Conservation (phyloP, 2,797 vertebrate species). For the Syndactyla subalaris region DNA sequence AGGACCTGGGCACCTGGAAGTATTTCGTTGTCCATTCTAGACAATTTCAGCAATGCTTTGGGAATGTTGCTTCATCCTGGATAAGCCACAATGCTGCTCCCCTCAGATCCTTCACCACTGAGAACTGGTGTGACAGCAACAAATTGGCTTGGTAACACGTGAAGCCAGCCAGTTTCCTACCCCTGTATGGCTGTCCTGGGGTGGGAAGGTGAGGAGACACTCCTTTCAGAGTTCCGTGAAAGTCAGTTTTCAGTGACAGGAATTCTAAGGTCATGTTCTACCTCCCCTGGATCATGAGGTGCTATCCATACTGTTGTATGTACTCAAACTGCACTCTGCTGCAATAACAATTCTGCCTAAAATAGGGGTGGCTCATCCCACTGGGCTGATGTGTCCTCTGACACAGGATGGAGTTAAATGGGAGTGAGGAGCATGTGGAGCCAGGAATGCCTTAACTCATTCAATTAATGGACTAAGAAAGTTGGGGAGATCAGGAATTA, state of each 20-base stretch:
- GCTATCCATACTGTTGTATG: not conserved
- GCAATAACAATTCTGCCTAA: not conserved
- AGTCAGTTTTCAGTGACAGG: not conserved
- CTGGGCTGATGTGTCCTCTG: not conserved
- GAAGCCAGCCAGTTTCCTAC: not conserved
- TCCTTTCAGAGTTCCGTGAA: not conserved
- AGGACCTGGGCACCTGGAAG: not conserved
- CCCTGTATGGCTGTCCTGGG: accelerated
- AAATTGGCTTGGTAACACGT: not conserved
- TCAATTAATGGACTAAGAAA: not conserved
- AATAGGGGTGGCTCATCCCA: not conserved
- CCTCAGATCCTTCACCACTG: not conserved
- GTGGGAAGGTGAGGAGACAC: not conserved
- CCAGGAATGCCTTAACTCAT: not conserved
- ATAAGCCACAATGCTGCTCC: accelerated
- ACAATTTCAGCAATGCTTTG: not conserved
- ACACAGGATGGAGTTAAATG: not conserved
- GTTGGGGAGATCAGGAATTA: not conserved
- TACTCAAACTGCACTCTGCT: not conserved
- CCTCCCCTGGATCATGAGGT: not conserved
- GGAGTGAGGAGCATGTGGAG: not conserved
- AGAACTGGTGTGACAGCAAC: not conserved
- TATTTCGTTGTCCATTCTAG: not conserved
- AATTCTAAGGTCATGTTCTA: not conserved
- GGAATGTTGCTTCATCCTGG: not conserved